A percentile compares a stretch with the other conserved stretches of the same genome.
Evolutionary conservation across 1,140 invertebrate species (phyloP).

Genomic region (Drosophila littoralis): DNA sequence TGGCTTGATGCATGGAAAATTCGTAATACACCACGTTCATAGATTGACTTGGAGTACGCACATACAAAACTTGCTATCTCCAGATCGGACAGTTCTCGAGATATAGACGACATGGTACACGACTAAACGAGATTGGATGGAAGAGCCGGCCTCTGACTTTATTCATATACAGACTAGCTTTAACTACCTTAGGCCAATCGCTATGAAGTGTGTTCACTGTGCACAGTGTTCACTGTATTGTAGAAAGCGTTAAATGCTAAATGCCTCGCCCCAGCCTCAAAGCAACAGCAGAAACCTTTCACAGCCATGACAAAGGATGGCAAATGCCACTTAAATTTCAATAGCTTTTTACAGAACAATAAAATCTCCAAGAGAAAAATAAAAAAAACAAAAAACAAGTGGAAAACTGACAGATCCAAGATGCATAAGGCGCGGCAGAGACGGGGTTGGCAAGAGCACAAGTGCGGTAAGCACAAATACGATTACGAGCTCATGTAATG

Average conservation of each 20-base stretch:
- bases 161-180: no score
- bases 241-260: conserved; percentile 63
- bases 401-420: background rate
- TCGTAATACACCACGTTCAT: no score
- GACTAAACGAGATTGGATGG: no score
- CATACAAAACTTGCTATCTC: no score
- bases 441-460: no score
- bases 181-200: no score
- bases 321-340: conserved; percentile 66
- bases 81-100: no score
- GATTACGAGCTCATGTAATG: conserved; percentile 48
- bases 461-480: conserved; percentile 9
- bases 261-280: background rate
- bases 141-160: no score
- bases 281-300: conserved; percentile 20
- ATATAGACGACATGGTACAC: no score
- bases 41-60: no score
- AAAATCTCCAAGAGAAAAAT: conserved; percentile 13
- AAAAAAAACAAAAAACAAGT: conserved; percentile 9
- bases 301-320: conserved; percentile 53
- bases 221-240: conserved; percentile 35
- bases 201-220: no score
- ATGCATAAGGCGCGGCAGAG: background rate
- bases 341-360: conserved; percentile 43
- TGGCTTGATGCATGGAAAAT: no score